These are phyloP conservation scores for Kuschelorhynchus macadamiae DNA, from an alignment of 2,888 invertebrate genomes.

Conservation along the genomic window DNA sequence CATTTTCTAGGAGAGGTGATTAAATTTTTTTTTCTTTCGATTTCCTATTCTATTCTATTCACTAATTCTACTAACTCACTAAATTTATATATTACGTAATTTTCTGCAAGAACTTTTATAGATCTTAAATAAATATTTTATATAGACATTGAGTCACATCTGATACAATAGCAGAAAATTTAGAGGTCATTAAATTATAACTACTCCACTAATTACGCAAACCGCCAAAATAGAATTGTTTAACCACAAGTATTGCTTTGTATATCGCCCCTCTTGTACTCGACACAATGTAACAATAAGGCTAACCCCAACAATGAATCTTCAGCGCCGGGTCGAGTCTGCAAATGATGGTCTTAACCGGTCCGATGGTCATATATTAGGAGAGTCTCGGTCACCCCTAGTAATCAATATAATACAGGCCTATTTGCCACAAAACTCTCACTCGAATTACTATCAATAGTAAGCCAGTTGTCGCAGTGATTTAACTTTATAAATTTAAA, in stretches of 20 bases:
- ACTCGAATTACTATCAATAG: neutral
- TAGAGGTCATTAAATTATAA: conserved; percentile 22
- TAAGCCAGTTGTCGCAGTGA: no score
- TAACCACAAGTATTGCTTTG: conserved; percentile 34
- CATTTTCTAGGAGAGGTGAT: no score
- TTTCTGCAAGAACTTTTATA: no score
- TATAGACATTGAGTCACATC: neutral
- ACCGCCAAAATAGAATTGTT: conserved; percentile 36
- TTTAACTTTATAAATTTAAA: no score
- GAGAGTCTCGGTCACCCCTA: conserved; percentile 40
- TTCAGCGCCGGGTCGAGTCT: conserved; percentile 58
- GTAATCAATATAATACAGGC: conserved; percentile 1
- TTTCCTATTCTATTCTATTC: no score
- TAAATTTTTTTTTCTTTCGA: no score
- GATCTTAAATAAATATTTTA: no score
- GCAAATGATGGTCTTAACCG: conserved; percentile 64
- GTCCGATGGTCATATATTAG: conserved; percentile 63
- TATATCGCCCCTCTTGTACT: conserved; percentile 32
- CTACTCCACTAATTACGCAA: conserved; percentile 26
- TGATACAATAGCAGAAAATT: neutral
- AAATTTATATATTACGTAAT: no score
- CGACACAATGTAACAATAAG: conserved; percentile 47
- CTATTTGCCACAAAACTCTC: conserved; percentile 19
- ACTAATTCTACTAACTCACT: no score
- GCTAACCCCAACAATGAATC: conserved; percentile 58